A percentile compares a stretch with the other conserved stretches of the same genome.
Evolutionary conservation across 2,888 invertebrate species (phyloP).

Genomic region (Muschampia plurimacula): DNA sequence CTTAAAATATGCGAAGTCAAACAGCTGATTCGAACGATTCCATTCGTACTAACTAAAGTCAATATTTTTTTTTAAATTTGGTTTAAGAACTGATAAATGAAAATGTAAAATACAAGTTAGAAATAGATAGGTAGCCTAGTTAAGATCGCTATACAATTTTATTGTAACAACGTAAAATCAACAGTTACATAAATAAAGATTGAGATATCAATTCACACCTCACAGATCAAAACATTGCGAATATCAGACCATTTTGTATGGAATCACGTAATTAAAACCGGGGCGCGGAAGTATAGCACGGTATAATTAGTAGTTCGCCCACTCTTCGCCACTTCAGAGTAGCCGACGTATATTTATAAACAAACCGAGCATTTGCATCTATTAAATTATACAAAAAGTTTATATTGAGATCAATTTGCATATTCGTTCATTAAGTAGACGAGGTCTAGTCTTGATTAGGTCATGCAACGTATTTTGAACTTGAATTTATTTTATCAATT

Average conservation of each 20-base stretch:
- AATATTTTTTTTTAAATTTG: too few species aligned
- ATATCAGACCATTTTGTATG: constrained; percentile 6
- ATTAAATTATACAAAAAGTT: constrained; percentile 37
- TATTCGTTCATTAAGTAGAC: constrained; percentile 30
- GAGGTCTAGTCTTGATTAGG: constrained; percentile 8
- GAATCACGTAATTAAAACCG: constrained; percentile 42
- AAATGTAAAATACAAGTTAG: too few species aligned
- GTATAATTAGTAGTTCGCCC: constrained; percentile 64
- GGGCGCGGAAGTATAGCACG: constrained; percentile 54
- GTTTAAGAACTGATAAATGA: too few species aligned
- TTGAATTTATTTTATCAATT: neutral
- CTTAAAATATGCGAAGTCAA: neutral
- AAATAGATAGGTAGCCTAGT: too few species aligned
- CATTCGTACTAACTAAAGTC: too few species aligned
- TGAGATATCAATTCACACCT: neutral
- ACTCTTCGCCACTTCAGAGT: constrained; percentile 61
- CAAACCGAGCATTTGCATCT: constrained; percentile 43
- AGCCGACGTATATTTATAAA: constrained; percentile 46
- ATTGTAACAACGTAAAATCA: neutral
- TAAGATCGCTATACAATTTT: neutral
- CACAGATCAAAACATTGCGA: constrained; percentile 4
- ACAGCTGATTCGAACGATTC: too few species aligned
- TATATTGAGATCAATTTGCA: constrained; percentile 27
- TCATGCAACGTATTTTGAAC: neutral
- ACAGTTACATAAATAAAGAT: neutral